Evolutionary conservation across 2,888 invertebrate species (phyloP).

Genomic region (Diarsia rubi): DNA sequence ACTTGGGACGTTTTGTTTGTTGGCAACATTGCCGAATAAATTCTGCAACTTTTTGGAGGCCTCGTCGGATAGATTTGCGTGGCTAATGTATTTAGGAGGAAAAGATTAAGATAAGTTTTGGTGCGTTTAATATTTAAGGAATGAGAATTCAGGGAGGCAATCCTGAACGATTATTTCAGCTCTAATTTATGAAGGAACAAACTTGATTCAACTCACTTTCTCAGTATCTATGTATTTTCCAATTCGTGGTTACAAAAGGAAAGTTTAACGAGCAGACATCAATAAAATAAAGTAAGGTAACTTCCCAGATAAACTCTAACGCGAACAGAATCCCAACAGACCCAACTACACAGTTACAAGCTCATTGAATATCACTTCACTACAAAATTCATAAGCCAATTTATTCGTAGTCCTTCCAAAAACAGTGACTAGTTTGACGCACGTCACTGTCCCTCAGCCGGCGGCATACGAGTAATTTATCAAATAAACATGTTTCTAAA

Average conservation of each 20-base stretch:
- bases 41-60: conserved; percentile 53
- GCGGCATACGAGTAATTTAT: conserved; percentile 59
- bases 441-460: conserved; percentile 54
- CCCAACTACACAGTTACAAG: conserved; percentile 22
- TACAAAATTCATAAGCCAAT: conserved; percentile 57
- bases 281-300: background rate
- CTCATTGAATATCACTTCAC: conserved; percentile 40
- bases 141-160: background rate
- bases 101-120: conserved; percentile 51
- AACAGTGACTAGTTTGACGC: conserved; percentile 45
- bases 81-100: conserved; percentile 48
- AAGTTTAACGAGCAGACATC: background rate
- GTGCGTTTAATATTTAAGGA: conserved; percentile 43
- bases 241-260: background rate
- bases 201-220: background rate
- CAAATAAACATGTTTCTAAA: conserved; percentile 66
- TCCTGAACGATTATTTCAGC: conserved; percentile 7
- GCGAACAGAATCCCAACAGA: conserved; percentile 22
- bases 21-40: conserved; percentile 63
- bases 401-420: conserved; percentile 41
- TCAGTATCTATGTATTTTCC: background rate
- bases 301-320: background rate
- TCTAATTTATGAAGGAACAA: background rate
- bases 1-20: conserved; percentile 63
- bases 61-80: conserved; percentile 53